Conservation (phyloP, 2,113 vertebrate species). For the Brachyistius frenatus region DNA sequence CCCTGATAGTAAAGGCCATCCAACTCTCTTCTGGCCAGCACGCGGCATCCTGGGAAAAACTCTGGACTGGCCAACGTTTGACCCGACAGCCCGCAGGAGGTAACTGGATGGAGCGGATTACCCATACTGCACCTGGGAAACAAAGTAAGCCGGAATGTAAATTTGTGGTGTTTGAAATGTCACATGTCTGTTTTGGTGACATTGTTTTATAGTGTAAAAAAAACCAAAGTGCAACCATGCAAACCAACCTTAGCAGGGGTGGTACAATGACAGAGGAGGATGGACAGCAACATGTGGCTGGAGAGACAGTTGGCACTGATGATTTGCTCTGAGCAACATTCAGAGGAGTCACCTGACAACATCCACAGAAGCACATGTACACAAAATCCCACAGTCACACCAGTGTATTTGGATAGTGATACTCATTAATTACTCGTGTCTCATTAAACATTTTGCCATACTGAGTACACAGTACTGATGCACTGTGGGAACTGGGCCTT, state of each 20-base stretch:
- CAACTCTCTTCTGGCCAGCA: constrained; percentile 85
- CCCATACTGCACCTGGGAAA: constrained; percentile 73
- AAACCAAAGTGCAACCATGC: background rate
- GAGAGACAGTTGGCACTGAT: constrained; percentile 2
- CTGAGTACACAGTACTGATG: background rate
- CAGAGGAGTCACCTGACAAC: constrained; percentile 54
- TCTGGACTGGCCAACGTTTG: constrained; percentile 21
- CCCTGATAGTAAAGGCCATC: constrained; percentile 89
- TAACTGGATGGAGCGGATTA: constrained; percentile 35
- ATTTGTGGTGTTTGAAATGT: background rate
- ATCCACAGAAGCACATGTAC: constrained; percentile 7
- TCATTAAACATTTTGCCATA: background rate
- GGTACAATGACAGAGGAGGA: background rate
- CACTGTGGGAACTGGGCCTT: background rate
- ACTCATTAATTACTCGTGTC: too few relatives aligned
- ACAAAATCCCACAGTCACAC: background rate
- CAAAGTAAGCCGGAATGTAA: background rate
- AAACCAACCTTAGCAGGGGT: constrained; percentile 52
- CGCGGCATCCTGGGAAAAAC: constrained; percentile 72
- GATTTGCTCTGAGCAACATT: constrained; percentile 48
- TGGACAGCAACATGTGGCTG: constrained; percentile 48
- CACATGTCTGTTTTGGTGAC: background rate
- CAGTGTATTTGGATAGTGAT: background rate
- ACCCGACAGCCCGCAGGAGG: constrained; percentile 35
- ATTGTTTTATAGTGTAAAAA: background rate